Evolutionary conservation across 2,113 vertebrate genomes (phyloP), one percentile per base, ranked within the genome.

Genomic region (Aplodontia rufa): DNA sequence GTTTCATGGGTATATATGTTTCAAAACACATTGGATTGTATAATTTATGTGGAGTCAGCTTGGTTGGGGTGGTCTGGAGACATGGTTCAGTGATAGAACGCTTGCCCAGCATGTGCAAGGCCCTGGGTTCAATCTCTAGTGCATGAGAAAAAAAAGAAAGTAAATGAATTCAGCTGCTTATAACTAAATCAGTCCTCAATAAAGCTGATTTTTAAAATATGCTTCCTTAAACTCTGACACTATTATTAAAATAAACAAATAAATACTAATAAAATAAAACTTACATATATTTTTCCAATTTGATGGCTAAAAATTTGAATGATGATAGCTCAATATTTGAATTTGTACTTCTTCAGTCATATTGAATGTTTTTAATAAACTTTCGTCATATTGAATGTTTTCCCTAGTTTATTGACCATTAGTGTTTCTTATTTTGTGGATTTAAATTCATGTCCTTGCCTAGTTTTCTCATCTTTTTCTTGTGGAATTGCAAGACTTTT

Each of bases 121-220:
- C 3, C 26, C 60, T 26, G 4, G 9, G 8, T 60, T 60, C 53
- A 10, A 78, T 53, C 20, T 37, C 13, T 19, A 83, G 60, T 42
- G 64, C 80, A 58, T 47, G 5, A 10, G 47, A 64, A 64, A 84
- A 3, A 47, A 45, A 42, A 81, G 26, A 58, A 58, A 58, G 55
- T 37, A 80, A 62, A 47, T 83, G 24, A 40, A 64, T 28, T 62
- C 80, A 45, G 58, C 19, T 83, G 35, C 58, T 60, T 87, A 7
- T 45, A 92, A 51, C 40, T 94, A 82, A 95, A 94, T 85, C 87
- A 64, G 86, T 28, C 17, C 58, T 92, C 40, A 94, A 76, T 76
- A 51, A 96, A 91, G 49, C 3, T 78, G 47, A 71, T 55, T 93
- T 87, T 71, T 30, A 20, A 95, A 90, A 90, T 2, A 10, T 76